Base-by-base conservation (phyloP, 2,113 vertebrate genomes). In the Poeciliopsis occidentalis region DNA sequence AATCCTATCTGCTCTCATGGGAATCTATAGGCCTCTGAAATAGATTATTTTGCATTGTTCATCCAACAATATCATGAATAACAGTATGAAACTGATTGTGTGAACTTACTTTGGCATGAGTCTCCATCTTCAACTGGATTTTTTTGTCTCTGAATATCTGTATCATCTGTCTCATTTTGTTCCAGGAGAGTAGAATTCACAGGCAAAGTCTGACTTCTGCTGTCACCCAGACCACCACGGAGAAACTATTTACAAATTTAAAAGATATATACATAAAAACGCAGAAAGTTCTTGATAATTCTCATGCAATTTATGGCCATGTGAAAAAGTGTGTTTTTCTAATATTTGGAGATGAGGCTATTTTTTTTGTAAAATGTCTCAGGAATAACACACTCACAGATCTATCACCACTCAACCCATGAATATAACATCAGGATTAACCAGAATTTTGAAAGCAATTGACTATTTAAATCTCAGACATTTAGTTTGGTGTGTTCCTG, bases 131-230 rank as follows among this genome's bases (percentile, higher is more conserved):
- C 94, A 0, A 91, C 91, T 74, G 85, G 89, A 61, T 76, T 79
- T 30, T 75, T 94, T 0, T 93, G 88, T 6, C 87, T 73, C 0
- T 90, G 85, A 7, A 85, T 80, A 34, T 92, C 87, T 1, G 89
- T 85, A 37, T 92, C 94, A 85, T 89, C 92, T 2, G 94, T 94
- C 68, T 93, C 95, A 0, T 94, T 96, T 84, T 96, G 95, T 1
- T 91, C 85, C 4, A 86, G 12, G 51, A 90, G 92, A 29, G 94
- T 89, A 64, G 96, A 92, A 78, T 95, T 96, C 30, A 94, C 94
- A 13, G 96, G 96, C 85, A 96, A 79, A 0, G 94, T 98, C 67
- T 95, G 97, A 60, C 94, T 96, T 76, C 95, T 96, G 73, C 88
- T 92, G 69, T 96, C 92, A 4, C 82, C 92, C 27, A 82, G 77